These are phyloP conservation scores for Caenorhabditis auriculariae DNA, from an alignment of 2,888 invertebrate genomes.

Conservation along the genomic window DNA sequence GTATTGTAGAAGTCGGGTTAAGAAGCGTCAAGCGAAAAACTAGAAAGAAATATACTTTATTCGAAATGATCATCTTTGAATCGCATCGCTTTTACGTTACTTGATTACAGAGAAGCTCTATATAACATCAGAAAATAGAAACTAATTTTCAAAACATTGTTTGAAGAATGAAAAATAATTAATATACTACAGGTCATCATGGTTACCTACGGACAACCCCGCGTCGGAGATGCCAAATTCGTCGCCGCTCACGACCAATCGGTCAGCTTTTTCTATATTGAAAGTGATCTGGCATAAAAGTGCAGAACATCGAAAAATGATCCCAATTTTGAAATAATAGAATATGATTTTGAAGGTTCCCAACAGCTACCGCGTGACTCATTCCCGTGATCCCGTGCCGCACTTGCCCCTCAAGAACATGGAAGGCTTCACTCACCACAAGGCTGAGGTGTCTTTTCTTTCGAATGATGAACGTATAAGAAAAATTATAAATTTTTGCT, in stretches of 20 bases:
- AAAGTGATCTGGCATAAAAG: neutral
- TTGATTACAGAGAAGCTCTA: too few species aligned
- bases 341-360: constrained; percentile 14
- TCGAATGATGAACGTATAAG: neutral
- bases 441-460: constrained; percentile 32
- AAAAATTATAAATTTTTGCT: too few species aligned
- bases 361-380: constrained; percentile 41
- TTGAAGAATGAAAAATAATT: too few species aligned
- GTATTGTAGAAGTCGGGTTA: too few species aligned
- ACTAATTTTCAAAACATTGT: too few species aligned
- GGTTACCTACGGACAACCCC: constrained; percentile 49
- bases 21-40: too few species aligned
- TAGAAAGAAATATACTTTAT: too few species aligned
- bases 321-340: neutral
- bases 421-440: constrained; percentile 46
- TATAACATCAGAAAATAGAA: too few species aligned
- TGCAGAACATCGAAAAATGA: neutral
- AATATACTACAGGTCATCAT: constrained; percentile 15
- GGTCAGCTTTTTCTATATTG: constrained; percentile 15
- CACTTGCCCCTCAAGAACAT: constrained; percentile 41
- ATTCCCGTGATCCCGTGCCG: constrained; percentile 43
- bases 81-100: too few species aligned
- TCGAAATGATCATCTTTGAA: too few species aligned
- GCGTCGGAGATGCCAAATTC: constrained; percentile 43
- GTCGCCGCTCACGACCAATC: constrained; percentile 36